Percentiles rank a stretch among this genome's conserved stretches.
These are phyloP conservation scores for Orestias chungarensis DNA, from an alignment of 2,797 vertebrate genomes.

Conservation along the genomic window DNA sequence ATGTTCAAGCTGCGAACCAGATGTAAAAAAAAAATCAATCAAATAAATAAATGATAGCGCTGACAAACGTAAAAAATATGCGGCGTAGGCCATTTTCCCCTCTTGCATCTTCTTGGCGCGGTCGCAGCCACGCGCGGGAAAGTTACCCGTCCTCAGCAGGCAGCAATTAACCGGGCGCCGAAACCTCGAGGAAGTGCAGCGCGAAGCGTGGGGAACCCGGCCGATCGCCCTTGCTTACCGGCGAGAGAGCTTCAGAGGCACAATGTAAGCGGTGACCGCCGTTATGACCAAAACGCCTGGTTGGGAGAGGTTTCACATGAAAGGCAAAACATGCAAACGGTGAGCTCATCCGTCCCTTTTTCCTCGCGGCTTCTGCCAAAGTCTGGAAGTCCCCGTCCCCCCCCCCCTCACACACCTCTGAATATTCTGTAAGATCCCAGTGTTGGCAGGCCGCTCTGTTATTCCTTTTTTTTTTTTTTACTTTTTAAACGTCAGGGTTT, in stretches of 20 bases:
- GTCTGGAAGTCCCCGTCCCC: constrained; percentile 36
- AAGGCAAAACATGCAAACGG: constrained; percentile 48
- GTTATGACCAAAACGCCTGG: background rate
- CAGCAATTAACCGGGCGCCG: constrained; percentile 20
- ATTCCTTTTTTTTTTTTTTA: background rate
- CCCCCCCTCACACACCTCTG: constrained; percentile 28
- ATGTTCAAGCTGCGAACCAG: constrained; percentile 35
- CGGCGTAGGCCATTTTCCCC: constrained; percentile 49
- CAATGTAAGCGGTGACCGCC: constrained; percentile 4
- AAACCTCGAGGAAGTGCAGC: constrained; percentile 36
- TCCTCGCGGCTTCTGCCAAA: constrained; percentile 32
- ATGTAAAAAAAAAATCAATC: constrained; percentile 26
- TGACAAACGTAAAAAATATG: constrained; percentile 56
- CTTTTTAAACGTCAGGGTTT: constrained; percentile 32
- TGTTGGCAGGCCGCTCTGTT: constrained; percentile 34
- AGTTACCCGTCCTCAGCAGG: constrained; percentile 32
- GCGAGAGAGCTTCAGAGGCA: constrained; percentile 11
- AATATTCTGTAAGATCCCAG: constrained; percentile 28
- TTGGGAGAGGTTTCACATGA: constrained; percentile 54
- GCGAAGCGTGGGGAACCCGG: constrained; percentile 24
- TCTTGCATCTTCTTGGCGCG: constrained; percentile 33
- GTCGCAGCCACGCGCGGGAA: constrained; percentile 28
- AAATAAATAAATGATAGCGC: too few relatives aligned
- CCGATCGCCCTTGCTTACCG: constrained; percentile 16
- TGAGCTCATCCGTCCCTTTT: constrained; percentile 55